Percentiles rank a stretch among this genome's conserved stretches.
phyloP scores from a whole-genome alignment of 2,888 invertebrate genomes.

The Ashinkailepas kermadecensis region DNA sequence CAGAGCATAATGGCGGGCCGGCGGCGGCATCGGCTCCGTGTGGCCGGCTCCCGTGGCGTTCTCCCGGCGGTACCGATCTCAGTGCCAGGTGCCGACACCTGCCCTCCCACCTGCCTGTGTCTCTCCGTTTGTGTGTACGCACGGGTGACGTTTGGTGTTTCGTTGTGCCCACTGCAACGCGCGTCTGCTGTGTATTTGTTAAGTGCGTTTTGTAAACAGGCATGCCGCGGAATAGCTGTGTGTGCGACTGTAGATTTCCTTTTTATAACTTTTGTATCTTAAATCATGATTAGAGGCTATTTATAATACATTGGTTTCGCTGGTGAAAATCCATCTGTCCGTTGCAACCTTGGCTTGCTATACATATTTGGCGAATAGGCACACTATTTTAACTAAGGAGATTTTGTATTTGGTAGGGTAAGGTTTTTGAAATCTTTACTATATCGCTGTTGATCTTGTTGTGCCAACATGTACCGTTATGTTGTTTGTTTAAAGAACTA shows the following conservation, averaged over 20 bases:
- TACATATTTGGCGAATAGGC: constrained; percentile 17
- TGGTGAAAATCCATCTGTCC: constrained; percentile 19
- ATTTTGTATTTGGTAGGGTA: constrained; percentile 23
- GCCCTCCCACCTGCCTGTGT: background rate
- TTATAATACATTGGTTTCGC: constrained; percentile 18
- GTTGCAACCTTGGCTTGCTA: constrained; percentile 16
- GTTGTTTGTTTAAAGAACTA: constrained; percentile 19
- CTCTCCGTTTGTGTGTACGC: background rate
- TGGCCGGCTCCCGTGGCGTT: too few species aligned
- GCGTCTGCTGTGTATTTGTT: constrained; percentile 1
- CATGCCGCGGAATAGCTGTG: background rate
- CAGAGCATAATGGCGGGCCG: background rate
- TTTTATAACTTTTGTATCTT: constrained; percentile 21
- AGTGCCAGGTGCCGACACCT: background rate
- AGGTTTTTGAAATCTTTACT: constrained; percentile 20
- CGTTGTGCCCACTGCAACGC: too few species aligned
- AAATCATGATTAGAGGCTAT: constrained; percentile 23
- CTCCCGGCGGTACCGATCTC: background rate
- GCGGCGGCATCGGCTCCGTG: background rate
- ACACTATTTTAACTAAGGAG: constrained; percentile 20
- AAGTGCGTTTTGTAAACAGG: constrained; percentile 11
- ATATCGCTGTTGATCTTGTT: constrained; percentile 22
- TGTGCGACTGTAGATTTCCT: background rate
- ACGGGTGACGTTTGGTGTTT: background rate
- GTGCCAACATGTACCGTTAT: constrained; percentile 22